These are phyloP conservation scores for Batillaria attramentaria DNA, from an alignment of 1,140 invertebrate species.

Conservation along the genomic window DNA sequence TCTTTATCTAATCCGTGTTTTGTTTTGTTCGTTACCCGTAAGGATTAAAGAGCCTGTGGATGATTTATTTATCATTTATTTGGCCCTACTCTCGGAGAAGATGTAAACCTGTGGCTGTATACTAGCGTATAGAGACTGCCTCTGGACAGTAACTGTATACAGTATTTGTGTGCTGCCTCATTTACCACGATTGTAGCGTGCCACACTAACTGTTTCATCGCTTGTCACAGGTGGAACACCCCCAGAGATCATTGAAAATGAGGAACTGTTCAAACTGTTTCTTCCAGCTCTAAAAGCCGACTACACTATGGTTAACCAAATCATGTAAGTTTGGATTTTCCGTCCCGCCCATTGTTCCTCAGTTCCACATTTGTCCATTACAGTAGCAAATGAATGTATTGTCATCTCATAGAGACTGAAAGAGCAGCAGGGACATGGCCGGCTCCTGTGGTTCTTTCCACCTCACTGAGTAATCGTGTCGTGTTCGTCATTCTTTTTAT, in stretches of 20 bases:
- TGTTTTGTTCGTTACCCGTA: not conserved
- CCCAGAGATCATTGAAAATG: conserved; percentile 52
- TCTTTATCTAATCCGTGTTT: too few species aligned
- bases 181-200: too few species aligned
- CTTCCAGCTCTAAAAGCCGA: conserved; percentile 57
- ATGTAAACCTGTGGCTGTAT: not conserved
- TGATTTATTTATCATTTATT: not conserved
- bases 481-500: too few species aligned
- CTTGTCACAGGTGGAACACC: conserved; percentile 55
- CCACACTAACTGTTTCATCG: not conserved
- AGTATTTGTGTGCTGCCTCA: too few species aligned
- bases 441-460: too few species aligned
- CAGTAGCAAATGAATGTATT: too few species aligned
- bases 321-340: conserved; percentile 41
- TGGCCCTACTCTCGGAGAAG: not conserved
- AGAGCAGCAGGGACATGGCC: too few species aligned
- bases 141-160: too few species aligned
- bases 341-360: not conserved
- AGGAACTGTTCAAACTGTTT: conserved; percentile 58
- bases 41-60: not conserved
- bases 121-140: not conserved
- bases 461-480: too few species aligned
- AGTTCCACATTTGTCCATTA: too few species aligned
- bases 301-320: conserved; percentile 49
- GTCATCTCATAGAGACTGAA: not conserved